Evolutionary conservation across 1,140 invertebrate genomes (phyloP).

Genomic region (Eciton burchellii): DNA sequence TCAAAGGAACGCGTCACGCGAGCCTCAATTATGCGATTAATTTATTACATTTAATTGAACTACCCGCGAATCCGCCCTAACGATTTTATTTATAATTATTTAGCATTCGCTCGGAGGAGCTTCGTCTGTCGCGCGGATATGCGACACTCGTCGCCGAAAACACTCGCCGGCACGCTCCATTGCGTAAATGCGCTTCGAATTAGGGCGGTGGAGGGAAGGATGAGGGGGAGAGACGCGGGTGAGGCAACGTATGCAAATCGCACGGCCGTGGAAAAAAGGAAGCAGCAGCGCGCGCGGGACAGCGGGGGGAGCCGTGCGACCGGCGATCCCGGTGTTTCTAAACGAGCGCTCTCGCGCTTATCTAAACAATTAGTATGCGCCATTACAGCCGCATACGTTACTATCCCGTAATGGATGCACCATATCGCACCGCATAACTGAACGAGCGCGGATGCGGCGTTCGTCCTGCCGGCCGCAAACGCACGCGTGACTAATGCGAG

Average conservation of each 20-base stretch:
- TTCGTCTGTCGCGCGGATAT: not conserved
- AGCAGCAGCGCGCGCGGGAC: not conserved
- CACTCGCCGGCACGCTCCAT: not conserved
- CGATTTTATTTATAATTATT: too few species aligned
- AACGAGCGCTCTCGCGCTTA: conserved; percentile 43
- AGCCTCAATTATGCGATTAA: not conserved
- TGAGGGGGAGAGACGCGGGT: not conserved
- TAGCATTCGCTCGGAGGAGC: not conserved
- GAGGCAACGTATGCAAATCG: conserved; percentile 36
- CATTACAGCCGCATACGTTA: conserved; percentile 38
- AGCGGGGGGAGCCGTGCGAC: not conserved
- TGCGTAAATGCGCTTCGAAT: conserved; percentile 26
- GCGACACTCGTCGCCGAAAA: not conserved
- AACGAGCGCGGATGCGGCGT: conserved; percentile 1
- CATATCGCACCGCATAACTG: conserved; percentile 12
- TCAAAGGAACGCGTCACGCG: too few species aligned
- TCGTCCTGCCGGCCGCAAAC: not conserved
- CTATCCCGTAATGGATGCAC: conserved; percentile 24
- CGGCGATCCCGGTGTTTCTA: conserved; percentile 39
- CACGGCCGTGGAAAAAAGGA: conserved; percentile 16
- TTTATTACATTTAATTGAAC: conserved; percentile 1
- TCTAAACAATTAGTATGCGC: conserved; percentile 58
- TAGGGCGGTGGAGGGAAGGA: not conserved
- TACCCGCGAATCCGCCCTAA: not conserved
- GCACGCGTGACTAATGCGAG: not conserved